Percentiles rank a stretch among this genome's conserved stretches.
These are phyloP conservation scores for Anthrax anthrax DNA, from an alignment of 2,888 invertebrate species.

Conservation along the genomic window DNA sequence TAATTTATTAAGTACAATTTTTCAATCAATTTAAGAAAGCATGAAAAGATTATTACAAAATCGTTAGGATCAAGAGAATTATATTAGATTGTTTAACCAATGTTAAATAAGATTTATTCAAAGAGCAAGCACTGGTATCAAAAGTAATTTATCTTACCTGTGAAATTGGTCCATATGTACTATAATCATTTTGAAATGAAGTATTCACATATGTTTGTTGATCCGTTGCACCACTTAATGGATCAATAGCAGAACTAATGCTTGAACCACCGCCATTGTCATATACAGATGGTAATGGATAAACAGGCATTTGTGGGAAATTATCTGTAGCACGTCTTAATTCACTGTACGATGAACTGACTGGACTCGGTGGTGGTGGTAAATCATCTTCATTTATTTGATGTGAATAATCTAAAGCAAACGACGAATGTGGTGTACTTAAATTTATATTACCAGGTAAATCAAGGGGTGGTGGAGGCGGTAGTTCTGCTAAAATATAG, in stretches of 20 bases:
- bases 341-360: conserved; percentile 83
- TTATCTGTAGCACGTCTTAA: conserved; percentile 63
- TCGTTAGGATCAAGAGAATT: neutral
- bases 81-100: neutral
- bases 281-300: conserved; percentile 8
- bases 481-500: conserved; percentile 35
- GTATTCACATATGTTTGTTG: conserved; percentile 17
- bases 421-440: conserved; percentile 37
- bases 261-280: neutral
- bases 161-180: conserved; percentile 32
- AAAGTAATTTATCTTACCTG: conserved; percentile 27
- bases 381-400: conserved; percentile 43
- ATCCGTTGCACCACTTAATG: neutral
- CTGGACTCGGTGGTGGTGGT: conserved; percentile 74
- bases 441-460: conserved; percentile 30
- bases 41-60: neutral
- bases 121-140: neutral
- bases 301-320: conserved; percentile 29
- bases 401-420: conserved; percentile 20
- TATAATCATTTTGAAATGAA: conserved; percentile 15
- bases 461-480: conserved; percentile 47
- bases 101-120: too few species aligned
- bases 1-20: neutral
- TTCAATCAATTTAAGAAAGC: neutral
- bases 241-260: neutral